Conservation (phyloP, 1,140 invertebrate species). For the Schmidtea mediterranea region DNA sequence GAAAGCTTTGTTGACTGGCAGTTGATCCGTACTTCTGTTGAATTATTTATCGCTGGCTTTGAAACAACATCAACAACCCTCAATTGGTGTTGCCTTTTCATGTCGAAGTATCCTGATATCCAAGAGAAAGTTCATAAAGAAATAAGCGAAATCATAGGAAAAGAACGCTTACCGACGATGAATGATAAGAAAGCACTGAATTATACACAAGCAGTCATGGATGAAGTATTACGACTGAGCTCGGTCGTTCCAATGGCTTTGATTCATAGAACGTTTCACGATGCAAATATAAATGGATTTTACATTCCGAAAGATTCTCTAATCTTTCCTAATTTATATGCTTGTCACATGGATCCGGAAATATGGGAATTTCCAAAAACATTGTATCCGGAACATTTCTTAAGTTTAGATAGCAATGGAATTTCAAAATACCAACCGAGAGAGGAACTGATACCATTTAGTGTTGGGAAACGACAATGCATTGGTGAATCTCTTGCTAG, state of each 20-base stretch:
- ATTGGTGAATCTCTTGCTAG: conserved; percentile 11
- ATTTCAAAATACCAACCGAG: conserved; percentile 9
- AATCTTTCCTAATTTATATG: conserved; percentile 14
- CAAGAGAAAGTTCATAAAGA: conserved; percentile 40
- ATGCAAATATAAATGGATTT: conserved; percentile 14
- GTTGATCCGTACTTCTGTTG: background rate
- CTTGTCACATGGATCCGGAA: conserved; percentile 11
- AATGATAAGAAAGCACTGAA: conserved; percentile 9
- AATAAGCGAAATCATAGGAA: conserved; percentile 32
- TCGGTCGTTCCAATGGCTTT: conserved; percentile 23
- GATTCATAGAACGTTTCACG: conserved; percentile 15
- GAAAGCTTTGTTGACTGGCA: background rate
- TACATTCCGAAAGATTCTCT: conserved; percentile 14
- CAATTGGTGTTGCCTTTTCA: conserved; percentile 40
- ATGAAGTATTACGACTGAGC: conserved; percentile 11
- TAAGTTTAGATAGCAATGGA: conserved; percentile 6
- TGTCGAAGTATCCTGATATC: conserved; percentile 36
- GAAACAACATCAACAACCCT: conserved; percentile 43
- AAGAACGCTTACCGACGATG: conserved; percentile 8
- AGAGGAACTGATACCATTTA: background rate
- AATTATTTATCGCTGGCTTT: conserved; percentile 11
- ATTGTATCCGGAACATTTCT: conserved; percentile 10
- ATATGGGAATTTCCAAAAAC: conserved; percentile 7
- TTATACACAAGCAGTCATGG: conserved; percentile 10
- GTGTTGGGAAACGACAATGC: conserved; percentile 9